Evolutionary conservation across 2,113 vertebrate genomes (phyloP).

Genomic region (Muscicapa adusta): DNA sequence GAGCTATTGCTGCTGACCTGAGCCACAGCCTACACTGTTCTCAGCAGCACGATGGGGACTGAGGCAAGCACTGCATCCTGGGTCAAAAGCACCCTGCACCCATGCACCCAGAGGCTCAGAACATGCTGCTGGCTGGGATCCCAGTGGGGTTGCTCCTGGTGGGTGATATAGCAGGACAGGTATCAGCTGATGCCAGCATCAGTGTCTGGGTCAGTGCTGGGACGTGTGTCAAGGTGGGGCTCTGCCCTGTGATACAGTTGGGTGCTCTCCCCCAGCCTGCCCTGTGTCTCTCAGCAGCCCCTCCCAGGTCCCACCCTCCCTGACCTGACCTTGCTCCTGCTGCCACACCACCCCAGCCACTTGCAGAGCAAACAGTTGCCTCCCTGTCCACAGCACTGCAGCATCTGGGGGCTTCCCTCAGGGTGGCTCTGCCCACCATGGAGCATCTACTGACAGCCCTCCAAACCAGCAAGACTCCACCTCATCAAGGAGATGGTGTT

Average conservation of each 20-base stretch:
- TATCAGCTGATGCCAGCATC: fast-evolving
- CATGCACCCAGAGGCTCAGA: not conserved
- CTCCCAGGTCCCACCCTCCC: not conserved
- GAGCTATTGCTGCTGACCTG: not conserved
- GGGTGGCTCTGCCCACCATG: not conserved
- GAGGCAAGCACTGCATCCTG: fast-evolving
- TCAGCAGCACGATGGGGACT: not conserved
- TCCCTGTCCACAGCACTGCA: fast-evolving
- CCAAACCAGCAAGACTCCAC: not conserved
- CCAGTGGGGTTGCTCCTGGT: not conserved
- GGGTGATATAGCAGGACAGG: not conserved
- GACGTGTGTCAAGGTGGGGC: fast-evolving
- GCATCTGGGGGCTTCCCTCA: not conserved
- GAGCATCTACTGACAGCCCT: not conserved
- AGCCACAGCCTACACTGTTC: not conserved
- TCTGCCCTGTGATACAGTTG: not conserved
- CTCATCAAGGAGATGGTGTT: not conserved
- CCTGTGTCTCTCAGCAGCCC: not conserved
- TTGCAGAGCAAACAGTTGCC: fast-evolving
- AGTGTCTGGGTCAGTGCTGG: not conserved
- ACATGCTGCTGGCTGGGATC: not conserved
- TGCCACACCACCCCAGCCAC: not conserved
- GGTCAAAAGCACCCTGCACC: not conserved
- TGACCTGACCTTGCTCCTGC: not conserved
- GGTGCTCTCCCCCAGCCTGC: not conserved